phyloP scores from a whole-genome alignment of 2,113 vertebrate species.

The Sylvilagus bachmani region DNA sequence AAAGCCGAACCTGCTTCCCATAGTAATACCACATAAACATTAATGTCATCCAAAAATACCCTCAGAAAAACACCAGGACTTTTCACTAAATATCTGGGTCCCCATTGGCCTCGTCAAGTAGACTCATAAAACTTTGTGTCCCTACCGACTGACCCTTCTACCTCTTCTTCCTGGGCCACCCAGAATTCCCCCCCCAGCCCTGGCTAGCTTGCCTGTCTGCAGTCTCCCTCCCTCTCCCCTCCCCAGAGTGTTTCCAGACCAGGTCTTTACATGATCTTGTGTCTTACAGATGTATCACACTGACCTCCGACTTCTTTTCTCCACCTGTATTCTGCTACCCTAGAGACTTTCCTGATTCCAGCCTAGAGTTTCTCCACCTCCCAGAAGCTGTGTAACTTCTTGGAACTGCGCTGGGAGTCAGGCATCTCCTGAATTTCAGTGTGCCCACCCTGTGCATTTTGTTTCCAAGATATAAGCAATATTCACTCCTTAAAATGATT shows the following conservation, averaged over 20 bases:
- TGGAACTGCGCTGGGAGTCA: neutral
- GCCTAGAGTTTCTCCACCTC: neutral
- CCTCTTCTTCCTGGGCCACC: neutral
- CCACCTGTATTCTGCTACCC: neutral
- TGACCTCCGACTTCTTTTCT: neutral
- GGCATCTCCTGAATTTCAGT: neutral
- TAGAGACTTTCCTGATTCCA: neutral
- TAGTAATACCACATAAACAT: neutral
- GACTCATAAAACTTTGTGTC: neutral
- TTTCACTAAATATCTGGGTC: neutral
- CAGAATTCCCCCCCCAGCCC: neutral
- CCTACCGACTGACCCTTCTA: neutral
- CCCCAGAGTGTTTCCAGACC: neutral
- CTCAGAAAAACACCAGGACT: neutral
- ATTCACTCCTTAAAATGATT: neutral
- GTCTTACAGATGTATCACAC: neutral
- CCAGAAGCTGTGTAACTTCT: neutral
- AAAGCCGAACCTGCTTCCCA: conserved; percentile 11
- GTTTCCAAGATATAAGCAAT: neutral
- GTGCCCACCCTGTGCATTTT: neutral
- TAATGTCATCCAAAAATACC: neutral
- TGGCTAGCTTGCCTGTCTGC: neutral
- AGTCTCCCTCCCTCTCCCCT: neutral
- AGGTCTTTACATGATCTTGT: neutral
- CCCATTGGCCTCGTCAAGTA: neutral